Evolutionary conservation across 1,140 invertebrate genomes (phyloP), one percentile per base, ranked within the genome.

Genomic region (Cardiocondyla obscurior): DNA sequence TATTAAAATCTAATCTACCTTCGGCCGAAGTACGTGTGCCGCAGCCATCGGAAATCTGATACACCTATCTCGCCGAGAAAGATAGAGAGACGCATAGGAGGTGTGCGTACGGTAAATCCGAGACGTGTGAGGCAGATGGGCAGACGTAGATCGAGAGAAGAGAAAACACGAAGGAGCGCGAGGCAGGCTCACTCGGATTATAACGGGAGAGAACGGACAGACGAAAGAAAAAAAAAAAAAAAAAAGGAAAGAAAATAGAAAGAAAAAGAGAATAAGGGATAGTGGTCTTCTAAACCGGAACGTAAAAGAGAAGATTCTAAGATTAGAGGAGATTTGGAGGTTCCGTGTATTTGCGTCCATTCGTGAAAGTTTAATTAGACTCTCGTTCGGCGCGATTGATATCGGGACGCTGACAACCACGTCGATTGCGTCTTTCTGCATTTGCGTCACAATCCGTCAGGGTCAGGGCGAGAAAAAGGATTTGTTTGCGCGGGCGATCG

Each of bases 1-100:
- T 93, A 93, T 93, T 93, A 93, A 92, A 93, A 93, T 92, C 91
- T 92, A 93, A 93, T 93, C 92, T 91, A 88, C 90, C 91, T 89
- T 88, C 82, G 86, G 72, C 46, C 85, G 85, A 83, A 51, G 89
- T 88, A 88, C 82, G 85, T 87, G 74, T 85, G 82, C 83, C 64
- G 49, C 46, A 83, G 51, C 86, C 86, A 85, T 85, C 51, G 81
- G 87, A 88, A 88, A 88, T 88, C 84, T 88, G 87, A 88, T 88
- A 88, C 86, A 77, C 64, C 62, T 53, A 82, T 81, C 44, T 55
- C 36, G 57, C 39, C 58, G 67, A 64, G 19, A 0, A 60, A 67
- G 81, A 53, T n/a, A 30, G 60, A 49, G 64, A 77, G 44, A 65
- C 25, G 46, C 74, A 67, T 53, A 67, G 74, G 16, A 42, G 33